These are phyloP conservation scores for Actinopyga echinites DNA, from an alignment of 53 echinoderm and acorn worm species.

Conservation along the genomic window DNA sequence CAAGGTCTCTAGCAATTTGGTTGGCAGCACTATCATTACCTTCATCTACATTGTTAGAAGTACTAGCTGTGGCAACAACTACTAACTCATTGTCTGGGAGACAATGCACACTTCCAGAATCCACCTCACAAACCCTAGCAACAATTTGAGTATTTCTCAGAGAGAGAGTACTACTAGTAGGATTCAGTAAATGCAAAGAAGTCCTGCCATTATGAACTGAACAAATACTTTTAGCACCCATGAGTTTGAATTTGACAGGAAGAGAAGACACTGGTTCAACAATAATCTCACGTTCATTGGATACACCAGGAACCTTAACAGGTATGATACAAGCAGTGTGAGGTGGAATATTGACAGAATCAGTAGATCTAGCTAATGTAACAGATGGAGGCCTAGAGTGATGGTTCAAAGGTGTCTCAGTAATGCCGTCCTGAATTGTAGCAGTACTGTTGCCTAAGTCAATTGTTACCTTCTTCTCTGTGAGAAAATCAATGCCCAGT, in stretches of 20 bases:
- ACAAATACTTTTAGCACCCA: conserved; percentile 31
- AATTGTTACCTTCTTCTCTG: conserved; percentile 10
- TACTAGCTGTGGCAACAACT: not conserved
- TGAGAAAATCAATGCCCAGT: conserved; percentile 35
- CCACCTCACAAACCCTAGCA: conserved; percentile 22
- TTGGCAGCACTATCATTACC: not conserved
- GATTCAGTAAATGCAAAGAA: conserved; percentile 20
- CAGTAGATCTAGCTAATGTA: not conserved
- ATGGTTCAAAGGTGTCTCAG: not conserved
- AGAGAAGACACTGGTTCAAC: conserved; percentile 3
- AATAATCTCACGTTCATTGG: not conserved
- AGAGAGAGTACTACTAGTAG: conserved; percentile 7
- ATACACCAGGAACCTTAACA: not conserved
- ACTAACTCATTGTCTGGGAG: not conserved
- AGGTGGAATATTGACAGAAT: not conserved
- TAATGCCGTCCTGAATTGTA: not conserved
- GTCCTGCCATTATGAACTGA: not conserved
- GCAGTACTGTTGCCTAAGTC: not conserved
- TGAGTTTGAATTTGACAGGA: not conserved
- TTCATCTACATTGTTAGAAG: not conserved
- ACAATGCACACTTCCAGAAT: not conserved
- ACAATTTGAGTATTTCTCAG: conserved; percentile 1
- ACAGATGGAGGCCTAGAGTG: not conserved
- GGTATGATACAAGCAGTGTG: conserved; percentile 2
- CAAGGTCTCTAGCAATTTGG: not conserved